Evolutionary conservation across 2,888 invertebrate genomes (phyloP).

Genomic region (Cantharis rustica): DNA sequence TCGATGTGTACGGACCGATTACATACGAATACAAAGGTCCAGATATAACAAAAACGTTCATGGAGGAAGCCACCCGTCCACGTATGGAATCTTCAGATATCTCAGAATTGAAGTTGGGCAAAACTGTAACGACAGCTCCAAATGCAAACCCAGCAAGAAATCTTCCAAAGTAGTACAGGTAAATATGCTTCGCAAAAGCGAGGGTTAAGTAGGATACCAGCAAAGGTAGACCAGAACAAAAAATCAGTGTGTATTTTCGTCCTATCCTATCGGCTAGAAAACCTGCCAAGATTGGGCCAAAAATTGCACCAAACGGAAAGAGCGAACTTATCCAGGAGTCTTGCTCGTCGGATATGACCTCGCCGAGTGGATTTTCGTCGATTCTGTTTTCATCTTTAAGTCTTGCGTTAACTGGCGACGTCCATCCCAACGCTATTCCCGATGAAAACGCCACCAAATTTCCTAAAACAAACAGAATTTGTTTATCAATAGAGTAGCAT

Average conservation of each 20-base stretch:
- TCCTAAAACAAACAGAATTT: slow-evolving; percentile 1
- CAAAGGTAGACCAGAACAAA: slow-evolving; percentile 66
- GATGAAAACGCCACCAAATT: slow-evolving; percentile 57
- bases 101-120: slow-evolving; percentile 83
- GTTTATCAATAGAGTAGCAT: no score
- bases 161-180: slow-evolving; percentile 51
- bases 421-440: slow-evolving; percentile 60
- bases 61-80: slow-evolving; percentile 77
- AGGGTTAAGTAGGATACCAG: slow-evolving; percentile 55
- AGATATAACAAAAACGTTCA: slow-evolving; percentile 70
- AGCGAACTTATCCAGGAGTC: slow-evolving; percentile 62
- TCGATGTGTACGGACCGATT: slow-evolving; percentile 38
- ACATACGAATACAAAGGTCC: slow-evolving; percentile 64
- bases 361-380: slow-evolving; percentile 40
- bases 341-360: slow-evolving; percentile 50
- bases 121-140: slow-evolving; percentile 70
- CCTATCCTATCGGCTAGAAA: slow-evolving; percentile 69
- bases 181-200: slow-evolving; percentile 43
- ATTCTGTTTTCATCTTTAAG: slow-evolving; percentile 35
- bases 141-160: slow-evolving; percentile 65
- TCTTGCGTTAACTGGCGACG: slow-evolving; percentile 51
- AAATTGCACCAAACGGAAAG: slow-evolving; percentile 57
- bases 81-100: slow-evolving; percentile 76
- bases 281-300: slow-evolving; percentile 74
- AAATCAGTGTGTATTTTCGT: slow-evolving; percentile 69